Base-by-base conservation (phyloP, 2,113 vertebrate genomes). In the Danionella cerebrum region DNA sequence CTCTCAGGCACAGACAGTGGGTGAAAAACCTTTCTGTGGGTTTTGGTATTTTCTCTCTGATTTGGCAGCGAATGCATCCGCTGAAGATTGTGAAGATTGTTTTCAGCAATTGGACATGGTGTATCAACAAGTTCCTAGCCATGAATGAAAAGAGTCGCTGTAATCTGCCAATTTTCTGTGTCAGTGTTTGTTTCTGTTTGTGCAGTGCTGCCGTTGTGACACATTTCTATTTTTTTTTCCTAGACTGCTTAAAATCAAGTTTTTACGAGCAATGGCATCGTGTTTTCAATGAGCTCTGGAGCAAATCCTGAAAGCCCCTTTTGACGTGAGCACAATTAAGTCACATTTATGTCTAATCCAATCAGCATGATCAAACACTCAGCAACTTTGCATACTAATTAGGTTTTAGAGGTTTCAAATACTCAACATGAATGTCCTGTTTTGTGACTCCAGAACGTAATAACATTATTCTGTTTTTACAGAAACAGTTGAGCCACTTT, bases 341-440 rank as follows among this genome's bases (percentile, higher is more conserved):
- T 36, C 60, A 10, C 48, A 69, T 55, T 63, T 50, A 38, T 70
- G 67, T 67, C 70, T 70, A 76, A 73, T 52, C 51, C 54, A 70
- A 78, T 71, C 58, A 68, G 69, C 5, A 9, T 48, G 55, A 76
- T 71, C 35, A 75, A 72, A 78, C 47, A 62, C 47, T 19, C 42
- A 2, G 11, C 27, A 16, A 38, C 48, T 29, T 59, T 73, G 13
- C 24, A 29, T 63, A 47, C 53, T 71, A 58, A 75, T 75, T 67
- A 72, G 12, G 36, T 64, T 74, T 45, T 14, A 41, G 67, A 51
- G 36, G 54, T 22, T 60, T 65, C 14, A 67, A 31, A 6, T 39
- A 27, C n/a, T 47, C 65, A 65, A 21, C n/a, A 33, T 62, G 51
- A 13, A 64, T n/a, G 68, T 41, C 18, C 41, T 66, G 59, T 72